A percentile compares a stretch with the other conserved stretches of the same genome.
These are phyloP conservation scores for Pocillopora verrucosa DNA, from an alignment of 64 coral and sea anemone genomes.

Conservation along the genomic window DNA sequence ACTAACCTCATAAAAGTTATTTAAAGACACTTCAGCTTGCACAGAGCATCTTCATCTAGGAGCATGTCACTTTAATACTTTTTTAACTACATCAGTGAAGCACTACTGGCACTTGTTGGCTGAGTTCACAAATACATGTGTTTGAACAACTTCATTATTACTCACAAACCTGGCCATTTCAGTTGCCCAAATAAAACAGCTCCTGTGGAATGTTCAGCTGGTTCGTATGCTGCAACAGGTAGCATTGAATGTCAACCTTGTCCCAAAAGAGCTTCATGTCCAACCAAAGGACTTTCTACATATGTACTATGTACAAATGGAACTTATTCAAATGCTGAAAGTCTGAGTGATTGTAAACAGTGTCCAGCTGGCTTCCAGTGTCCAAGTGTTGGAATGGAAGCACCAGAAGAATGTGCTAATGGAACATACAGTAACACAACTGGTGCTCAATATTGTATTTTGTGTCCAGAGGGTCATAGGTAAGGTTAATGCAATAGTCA, in stretches of 20 bases:
- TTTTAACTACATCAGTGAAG: too few species aligned
- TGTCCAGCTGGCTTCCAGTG: constrained; percentile 43
- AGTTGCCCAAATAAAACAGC: constrained; percentile 32
- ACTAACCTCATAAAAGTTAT: too few species aligned
- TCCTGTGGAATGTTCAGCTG: constrained; percentile 22
- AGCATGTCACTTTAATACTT: too few species aligned
- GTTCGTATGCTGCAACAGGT: constrained; percentile 43
- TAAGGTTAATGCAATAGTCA: neutral
- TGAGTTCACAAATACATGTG: too few species aligned
- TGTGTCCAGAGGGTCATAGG: constrained; percentile 21
- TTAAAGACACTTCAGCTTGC: too few species aligned
- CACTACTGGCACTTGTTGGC: too few species aligned
- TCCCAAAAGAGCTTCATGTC: constrained; percentile 58
- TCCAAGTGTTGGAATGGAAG: constrained; percentile 21
- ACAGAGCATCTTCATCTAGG: too few species aligned
- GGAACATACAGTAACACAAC: constrained; percentile 16
- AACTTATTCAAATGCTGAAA: constrained; percentile 13
- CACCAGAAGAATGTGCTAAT: constrained; percentile 8
- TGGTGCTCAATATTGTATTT: constrained; percentile 16
- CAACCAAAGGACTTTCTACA: constrained; percentile 22
- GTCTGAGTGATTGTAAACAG: constrained; percentile 6
- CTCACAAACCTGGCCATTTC: neutral
- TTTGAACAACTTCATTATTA: too few species aligned
- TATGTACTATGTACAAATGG: constrained; percentile 69
- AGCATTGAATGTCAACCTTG: constrained; percentile 49